Conservation (phyloP, 2,113 vertebrate genomes). For the Gymnogyps californianus region DNA sequence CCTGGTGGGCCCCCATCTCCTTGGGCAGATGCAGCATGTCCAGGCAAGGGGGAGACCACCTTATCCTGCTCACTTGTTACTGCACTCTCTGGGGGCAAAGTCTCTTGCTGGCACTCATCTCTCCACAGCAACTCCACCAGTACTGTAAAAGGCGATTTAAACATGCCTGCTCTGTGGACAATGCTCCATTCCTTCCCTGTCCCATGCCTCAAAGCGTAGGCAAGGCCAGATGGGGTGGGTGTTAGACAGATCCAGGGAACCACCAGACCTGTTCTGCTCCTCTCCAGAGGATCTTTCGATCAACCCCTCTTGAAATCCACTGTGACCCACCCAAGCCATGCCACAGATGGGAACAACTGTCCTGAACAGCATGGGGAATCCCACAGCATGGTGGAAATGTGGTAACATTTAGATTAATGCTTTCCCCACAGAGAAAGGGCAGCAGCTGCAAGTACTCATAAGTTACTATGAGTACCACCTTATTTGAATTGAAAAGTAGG, state of each 20-base stretch:
- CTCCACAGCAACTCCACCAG: neutral
- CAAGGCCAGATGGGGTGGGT: neutral
- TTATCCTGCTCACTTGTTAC: neutral
- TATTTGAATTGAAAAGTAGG: slow-evolving; percentile 12
- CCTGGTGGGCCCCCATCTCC: neutral
- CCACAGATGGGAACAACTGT: neutral
- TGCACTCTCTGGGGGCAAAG: neutral
- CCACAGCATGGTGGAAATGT: neutral
- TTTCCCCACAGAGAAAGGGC: neutral
- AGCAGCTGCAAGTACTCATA: slow-evolving; percentile 28
- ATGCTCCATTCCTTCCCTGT: neutral
- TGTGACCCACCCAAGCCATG: neutral
- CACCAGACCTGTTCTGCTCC: neutral
- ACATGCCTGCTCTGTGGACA: neutral
- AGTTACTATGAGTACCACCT: neutral
- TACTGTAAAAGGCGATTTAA: neutral
- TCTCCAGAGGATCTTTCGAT: neutral
- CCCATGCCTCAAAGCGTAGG: neutral
- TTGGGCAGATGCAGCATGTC: neutral
- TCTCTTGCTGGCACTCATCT: neutral
- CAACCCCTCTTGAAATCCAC: neutral
- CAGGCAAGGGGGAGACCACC: neutral
- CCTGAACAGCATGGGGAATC: neutral
- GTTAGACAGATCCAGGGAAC: neutral
- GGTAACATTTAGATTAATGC: neutral